Percentiles rank a stretch among this genome's conserved stretches.
These are phyloP conservation scores for Todus mexicanus DNA, from an alignment of 2,797 vertebrate species.

Conservation along the genomic window DNA sequence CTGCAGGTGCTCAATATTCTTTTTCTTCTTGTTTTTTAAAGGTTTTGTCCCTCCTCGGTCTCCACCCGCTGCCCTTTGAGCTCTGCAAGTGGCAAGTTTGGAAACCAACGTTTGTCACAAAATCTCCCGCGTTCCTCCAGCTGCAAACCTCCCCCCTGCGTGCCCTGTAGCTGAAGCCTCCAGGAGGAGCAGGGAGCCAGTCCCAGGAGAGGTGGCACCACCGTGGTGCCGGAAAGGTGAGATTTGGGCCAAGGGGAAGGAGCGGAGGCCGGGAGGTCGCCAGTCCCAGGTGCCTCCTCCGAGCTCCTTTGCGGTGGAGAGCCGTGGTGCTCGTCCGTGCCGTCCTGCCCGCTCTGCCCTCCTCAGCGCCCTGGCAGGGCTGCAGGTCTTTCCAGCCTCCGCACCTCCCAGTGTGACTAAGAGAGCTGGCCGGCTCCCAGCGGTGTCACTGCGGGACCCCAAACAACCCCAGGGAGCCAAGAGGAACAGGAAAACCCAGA, in stretches of 20 bases:
- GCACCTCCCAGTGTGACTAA: neutral
- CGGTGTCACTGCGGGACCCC: neutral
- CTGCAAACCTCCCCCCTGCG: neutral
- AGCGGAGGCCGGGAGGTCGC: neutral
- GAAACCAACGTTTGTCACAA: neutral
- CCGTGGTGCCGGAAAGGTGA: neutral
- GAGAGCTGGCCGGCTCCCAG: neutral
- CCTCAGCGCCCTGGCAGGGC: neutral
- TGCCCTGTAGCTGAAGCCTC: neutral
- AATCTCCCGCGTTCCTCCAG: neutral
- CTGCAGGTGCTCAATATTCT: neutral
- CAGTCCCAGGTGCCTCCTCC: neutral
- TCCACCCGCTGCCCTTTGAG: neutral
- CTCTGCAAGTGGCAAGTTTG: neutral
- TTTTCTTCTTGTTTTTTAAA: neutral
- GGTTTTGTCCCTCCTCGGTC: neutral
- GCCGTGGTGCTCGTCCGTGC: fast-evolving
- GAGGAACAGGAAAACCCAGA: neutral
- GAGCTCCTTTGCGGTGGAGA: neutral
- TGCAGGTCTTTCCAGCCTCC: neutral
- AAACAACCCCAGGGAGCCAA: neutral
- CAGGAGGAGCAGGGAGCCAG: neutral
- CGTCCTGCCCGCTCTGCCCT: neutral
- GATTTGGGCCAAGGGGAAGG: neutral
- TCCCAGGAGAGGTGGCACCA: neutral